These are phyloP conservation scores for Meandrina meandrites DNA, from an alignment of 92 coral and sea anemone genomes.

Conservation along the genomic window DNA sequence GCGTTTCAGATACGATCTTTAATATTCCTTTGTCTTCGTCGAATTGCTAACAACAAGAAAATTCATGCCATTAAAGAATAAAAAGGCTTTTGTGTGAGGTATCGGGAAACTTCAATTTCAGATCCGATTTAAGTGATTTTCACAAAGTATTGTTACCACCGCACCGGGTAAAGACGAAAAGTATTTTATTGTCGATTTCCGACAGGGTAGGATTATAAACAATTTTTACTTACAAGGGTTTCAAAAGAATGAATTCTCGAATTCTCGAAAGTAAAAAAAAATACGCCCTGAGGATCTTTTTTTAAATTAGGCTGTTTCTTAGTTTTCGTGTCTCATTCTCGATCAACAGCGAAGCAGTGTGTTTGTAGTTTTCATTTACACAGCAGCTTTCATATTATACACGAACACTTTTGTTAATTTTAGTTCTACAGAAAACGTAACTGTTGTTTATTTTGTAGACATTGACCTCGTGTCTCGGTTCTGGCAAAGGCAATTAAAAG, in stretches of 20 bases:
- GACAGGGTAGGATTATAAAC: background rate
- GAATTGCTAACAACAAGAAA: conserved; percentile 10
- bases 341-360: conserved; percentile 36
- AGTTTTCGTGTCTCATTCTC: conserved; percentile 14
- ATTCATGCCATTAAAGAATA: conserved; percentile 13
- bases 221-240: background rate
- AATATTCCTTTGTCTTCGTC: background rate
- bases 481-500: conserved; percentile 39
- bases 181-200: conserved; percentile 10
- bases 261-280: background rate
- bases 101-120: conserved; percentile 32
- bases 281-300: background rate
- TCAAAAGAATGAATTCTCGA: background rate
- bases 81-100: conserved; percentile 10
- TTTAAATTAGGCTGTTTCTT: conserved; percentile 8
- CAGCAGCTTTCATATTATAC: conserved; percentile 48
- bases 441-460: conserved; percentile 70
- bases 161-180: background rate
- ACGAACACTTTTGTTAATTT: conserved; percentile 59
- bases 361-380: conserved; percentile 32
- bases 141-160: conserved; percentile 14
- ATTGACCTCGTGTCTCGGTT: conserved; percentile 53
- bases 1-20: background rate
- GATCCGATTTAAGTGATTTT: conserved; percentile 20
- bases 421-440: conserved; percentile 72